phyloP scores from a whole-genome alignment of 2,113 vertebrate genomes.

The Gorsachius goisagi region DNA sequence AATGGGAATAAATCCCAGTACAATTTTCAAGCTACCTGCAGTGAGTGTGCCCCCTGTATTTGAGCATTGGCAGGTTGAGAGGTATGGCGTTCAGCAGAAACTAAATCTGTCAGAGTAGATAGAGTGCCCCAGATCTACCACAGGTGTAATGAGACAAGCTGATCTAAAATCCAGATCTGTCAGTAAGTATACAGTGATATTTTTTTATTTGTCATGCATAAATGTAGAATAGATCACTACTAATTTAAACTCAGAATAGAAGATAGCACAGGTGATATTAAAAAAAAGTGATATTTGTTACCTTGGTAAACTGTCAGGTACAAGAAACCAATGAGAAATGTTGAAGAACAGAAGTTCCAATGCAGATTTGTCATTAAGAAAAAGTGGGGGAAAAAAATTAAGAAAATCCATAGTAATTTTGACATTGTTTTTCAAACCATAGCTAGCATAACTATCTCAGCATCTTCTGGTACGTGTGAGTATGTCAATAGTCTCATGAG shows the following conservation, averaged over 20 bases:
- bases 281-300: not conserved
- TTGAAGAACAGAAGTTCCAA: not conserved
- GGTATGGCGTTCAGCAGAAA: conserved; percentile 26
- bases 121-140: not conserved
- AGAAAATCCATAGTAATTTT: not conserved
- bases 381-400: not conserved
- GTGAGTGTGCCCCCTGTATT: not conserved
- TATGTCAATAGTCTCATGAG: not conserved
- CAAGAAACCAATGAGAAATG: not conserved
- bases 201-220: conserved; percentile 10
- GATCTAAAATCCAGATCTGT: conserved; percentile 59
- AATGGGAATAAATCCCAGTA: not conserved
- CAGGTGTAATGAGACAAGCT: conserved; percentile 45
- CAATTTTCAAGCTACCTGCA: conserved; percentile 26
- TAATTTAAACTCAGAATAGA: not conserved
- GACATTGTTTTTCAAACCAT: not conserved
- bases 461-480: not conserved
- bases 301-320: not conserved
- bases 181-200: not conserved
- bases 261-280: not conserved
- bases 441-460: not conserved
- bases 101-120: conserved; percentile 47
- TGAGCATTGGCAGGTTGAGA: conserved; percentile 50
- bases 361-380: not conserved
- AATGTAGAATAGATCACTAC: not conserved